Percentiles rank a stretch among this genome's conserved stretches.
These are phyloP conservation scores for Nasua narica DNA, from an alignment of 2,797 vertebrate genomes.

Conservation along the genomic window DNA sequence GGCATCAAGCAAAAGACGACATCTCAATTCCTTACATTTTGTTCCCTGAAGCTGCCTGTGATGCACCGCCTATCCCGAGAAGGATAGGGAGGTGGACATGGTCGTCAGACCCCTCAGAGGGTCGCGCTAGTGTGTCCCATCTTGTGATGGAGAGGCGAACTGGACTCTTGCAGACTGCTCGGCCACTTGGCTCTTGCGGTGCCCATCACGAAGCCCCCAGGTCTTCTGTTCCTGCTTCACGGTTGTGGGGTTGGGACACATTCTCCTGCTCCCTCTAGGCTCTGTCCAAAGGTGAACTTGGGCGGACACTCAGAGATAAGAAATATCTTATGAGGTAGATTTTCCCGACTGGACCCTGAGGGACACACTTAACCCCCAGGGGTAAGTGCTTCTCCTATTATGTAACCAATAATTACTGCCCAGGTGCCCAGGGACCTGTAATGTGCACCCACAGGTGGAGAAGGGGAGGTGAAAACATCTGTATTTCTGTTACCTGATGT, in stretches of 20 bases:
- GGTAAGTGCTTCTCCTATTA: background rate
- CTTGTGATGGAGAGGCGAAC: background rate
- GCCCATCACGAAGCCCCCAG: background rate
- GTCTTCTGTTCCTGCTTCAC: background rate
- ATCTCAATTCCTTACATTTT: background rate
- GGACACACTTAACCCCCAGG: background rate
- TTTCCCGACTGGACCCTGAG: background rate
- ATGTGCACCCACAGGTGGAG: fast-evolving
- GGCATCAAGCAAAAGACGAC: background rate
- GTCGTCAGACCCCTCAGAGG: background rate
- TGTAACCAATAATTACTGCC: background rate
- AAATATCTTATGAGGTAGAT: background rate
- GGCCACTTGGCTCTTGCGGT: fast-evolving
- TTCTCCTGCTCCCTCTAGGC: background rate
- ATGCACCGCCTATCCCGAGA: background rate
- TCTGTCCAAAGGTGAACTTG: background rate
- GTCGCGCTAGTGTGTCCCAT: background rate
- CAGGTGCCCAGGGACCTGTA: background rate
- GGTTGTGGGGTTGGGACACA: background rate
- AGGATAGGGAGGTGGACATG: fast-evolving
- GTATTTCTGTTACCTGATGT: background rate
- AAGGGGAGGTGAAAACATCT: background rate
- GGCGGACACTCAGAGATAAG: fast-evolving
- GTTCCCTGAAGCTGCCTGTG: background rate
- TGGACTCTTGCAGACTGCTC: background rate